phyloP scores from a whole-genome alignment of 2,888 invertebrate species.

The Amblyteles armatorius region DNA sequence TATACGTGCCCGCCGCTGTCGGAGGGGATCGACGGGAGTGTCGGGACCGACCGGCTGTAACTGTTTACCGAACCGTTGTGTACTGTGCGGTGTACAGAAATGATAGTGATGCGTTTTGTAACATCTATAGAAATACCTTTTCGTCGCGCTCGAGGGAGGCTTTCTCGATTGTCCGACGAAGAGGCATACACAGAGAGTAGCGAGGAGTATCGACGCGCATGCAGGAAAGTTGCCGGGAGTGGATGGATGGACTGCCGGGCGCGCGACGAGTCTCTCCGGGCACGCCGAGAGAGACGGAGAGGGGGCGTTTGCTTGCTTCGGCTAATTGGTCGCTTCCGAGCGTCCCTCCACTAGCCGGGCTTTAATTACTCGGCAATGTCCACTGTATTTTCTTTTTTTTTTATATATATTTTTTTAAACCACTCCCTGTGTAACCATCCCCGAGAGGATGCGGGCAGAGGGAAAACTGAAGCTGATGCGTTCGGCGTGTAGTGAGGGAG shows the following conservation, averaged over 20 bases:
- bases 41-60: neutral
- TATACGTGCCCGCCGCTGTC: slow-evolving; percentile 45
- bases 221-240: neutral
- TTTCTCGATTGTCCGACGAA: slow-evolving; percentile 30
- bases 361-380: slow-evolving; percentile 63
- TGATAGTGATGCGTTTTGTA: slow-evolving; percentile 14
- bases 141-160: neutral
- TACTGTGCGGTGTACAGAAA: slow-evolving; percentile 18
- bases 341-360: slow-evolving; percentile 40
- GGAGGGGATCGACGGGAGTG: slow-evolving; percentile 36
- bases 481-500: neutral
- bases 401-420: slow-evolving; percentile 34
- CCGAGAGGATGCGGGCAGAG: slow-evolving; percentile 15
- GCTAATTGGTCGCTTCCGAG: slow-evolving; percentile 57
- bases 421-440: slow-evolving; percentile 35
- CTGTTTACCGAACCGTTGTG: slow-evolving; percentile 31
- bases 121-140: slow-evolving; percentile 22
- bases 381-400: slow-evolving; percentile 32
- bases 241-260: neutral
- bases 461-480: slow-evolving; percentile 36
- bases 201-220: neutral
- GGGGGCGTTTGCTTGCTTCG: slow-evolving; percentile 42
- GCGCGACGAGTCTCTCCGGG: slow-evolving; percentile 22
- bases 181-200: neutral
- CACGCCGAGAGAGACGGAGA: neutral